Evolutionary conservation across 2,888 invertebrate genomes (phyloP).

Genomic region (Drosophila putrida): DNA sequence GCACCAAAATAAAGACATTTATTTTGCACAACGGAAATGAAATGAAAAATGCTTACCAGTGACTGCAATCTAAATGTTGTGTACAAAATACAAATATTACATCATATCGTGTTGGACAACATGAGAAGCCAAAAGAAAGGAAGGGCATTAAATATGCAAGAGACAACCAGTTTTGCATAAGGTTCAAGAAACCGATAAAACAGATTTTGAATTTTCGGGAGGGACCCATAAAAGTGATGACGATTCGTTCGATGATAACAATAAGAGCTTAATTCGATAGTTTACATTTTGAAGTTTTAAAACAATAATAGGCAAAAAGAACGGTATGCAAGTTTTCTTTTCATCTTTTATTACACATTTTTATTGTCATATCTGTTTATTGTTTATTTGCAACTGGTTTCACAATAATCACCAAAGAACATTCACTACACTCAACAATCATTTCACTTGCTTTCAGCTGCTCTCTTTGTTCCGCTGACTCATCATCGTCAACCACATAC

Average conservation of each 20-base stretch:
- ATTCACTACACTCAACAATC: conserved; percentile 90
- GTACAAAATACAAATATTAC: conserved; percentile 50
- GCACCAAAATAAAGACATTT: conserved; percentile 57
- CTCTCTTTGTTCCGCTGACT: conserved; percentile 62
- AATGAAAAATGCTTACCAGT: conserved; percentile 48
- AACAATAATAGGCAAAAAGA: conserved; percentile 17
- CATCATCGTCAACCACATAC: conserved; percentile 82
- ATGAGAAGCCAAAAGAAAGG: conserved; percentile 52
- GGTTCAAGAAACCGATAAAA: conserved; percentile 70
- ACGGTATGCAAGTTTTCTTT: conserved; percentile 7
- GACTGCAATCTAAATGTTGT: conserved; percentile 50
- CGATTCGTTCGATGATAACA: conserved; percentile 20
- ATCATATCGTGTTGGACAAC: conserved; percentile 60
- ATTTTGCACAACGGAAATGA: conserved; percentile 70
- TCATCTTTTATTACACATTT: conserved; percentile 19
- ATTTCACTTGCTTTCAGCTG: conserved; percentile 82
- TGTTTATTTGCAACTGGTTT: conserved; percentile 54
- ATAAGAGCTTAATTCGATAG: conserved; percentile 36
- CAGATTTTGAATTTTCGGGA: conserved; percentile 5
- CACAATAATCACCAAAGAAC: conserved; percentile 89
- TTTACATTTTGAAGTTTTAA: background rate
- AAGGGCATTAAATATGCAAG: conserved; percentile 58
- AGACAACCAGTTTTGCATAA: conserved; percentile 62
- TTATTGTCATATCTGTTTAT: conserved; percentile 30
- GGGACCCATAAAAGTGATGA: conserved; percentile 7